phyloP scores from a whole-genome alignment of 2,797 vertebrate genomes.

The Poliocrania exsul region DNA sequence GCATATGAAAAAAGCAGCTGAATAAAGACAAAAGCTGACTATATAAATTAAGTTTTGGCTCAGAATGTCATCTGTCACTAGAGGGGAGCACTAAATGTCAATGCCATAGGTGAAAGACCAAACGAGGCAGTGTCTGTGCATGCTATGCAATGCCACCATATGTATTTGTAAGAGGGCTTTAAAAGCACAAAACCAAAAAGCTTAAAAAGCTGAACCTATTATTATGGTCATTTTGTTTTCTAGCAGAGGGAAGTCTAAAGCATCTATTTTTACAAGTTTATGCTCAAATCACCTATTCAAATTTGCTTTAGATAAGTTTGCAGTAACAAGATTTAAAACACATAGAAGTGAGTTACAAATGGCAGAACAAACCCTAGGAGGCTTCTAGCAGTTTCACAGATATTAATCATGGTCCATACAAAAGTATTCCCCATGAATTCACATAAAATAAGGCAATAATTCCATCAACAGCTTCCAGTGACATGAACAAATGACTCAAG shows the following conservation, averaged over 20 bases:
- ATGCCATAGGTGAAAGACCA: background rate
- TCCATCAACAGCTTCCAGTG: background rate
- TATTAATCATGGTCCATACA: background rate
- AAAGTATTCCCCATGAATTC: background rate
- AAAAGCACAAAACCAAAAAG: background rate
- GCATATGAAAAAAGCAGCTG: background rate
- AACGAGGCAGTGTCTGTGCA: background rate
- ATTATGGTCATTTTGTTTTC: background rate
- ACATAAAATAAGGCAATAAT: constrained; percentile 9
- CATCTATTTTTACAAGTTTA: background rate
- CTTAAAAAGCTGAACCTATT: background rate
- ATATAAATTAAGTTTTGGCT: background rate
- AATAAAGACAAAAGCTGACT: background rate
- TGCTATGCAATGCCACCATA: background rate
- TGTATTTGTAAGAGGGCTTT: background rate
- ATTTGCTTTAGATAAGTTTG: background rate
- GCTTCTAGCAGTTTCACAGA: background rate
- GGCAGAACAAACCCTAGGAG: background rate
- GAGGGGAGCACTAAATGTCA: background rate
- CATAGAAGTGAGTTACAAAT: background rate
- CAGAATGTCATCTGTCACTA: background rate
- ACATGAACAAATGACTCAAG: constrained; percentile 1
- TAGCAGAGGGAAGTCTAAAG: background rate
- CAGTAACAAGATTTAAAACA: constrained; percentile 10
- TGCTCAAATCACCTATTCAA: background rate